Evolutionary conservation across 2,113 vertebrate species (phyloP).

Genomic region (Peromyscus polionotus): DNA sequence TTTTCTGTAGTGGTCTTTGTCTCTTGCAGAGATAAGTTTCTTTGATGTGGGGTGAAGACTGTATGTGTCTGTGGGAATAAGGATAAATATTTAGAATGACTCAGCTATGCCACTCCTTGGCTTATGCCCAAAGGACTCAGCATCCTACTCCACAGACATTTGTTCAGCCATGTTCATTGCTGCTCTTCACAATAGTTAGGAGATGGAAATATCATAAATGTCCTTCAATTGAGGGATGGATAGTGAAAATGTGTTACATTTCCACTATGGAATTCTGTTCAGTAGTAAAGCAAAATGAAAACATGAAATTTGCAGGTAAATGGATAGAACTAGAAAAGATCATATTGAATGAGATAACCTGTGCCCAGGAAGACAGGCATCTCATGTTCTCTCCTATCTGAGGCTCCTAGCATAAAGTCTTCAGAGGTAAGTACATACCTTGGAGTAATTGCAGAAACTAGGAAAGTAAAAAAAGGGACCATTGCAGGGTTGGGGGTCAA

Average conservation of each 20-base stretch:
- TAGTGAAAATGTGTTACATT: background rate
- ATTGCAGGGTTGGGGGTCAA: fast-evolving
- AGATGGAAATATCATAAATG: background rate
- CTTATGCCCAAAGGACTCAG: background rate
- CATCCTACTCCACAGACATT: background rate
- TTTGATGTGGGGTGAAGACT: background rate
- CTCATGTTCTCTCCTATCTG: background rate
- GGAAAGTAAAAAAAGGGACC: background rate
- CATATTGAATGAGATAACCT: background rate
- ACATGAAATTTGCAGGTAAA: background rate
- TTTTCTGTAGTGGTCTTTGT: background rate
- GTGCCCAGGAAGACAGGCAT: background rate
- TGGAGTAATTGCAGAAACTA: background rate
- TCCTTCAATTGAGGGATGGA: background rate
- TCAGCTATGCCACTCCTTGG: background rate
- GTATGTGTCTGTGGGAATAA: background rate
- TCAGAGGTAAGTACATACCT: background rate
- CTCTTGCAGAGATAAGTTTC: background rate
- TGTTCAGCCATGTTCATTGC: background rate
- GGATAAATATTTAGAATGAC: background rate
- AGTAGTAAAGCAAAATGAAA: background rate
- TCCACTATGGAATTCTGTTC: background rate
- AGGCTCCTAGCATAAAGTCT: background rate
- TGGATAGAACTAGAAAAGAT: background rate
- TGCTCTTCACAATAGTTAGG: background rate